Percentiles rank a stretch among this genome's conserved stretches.
Evolutionary conservation across 1,140 invertebrate genomes (phyloP).

Genomic region (Drosophila funebris): DNA sequence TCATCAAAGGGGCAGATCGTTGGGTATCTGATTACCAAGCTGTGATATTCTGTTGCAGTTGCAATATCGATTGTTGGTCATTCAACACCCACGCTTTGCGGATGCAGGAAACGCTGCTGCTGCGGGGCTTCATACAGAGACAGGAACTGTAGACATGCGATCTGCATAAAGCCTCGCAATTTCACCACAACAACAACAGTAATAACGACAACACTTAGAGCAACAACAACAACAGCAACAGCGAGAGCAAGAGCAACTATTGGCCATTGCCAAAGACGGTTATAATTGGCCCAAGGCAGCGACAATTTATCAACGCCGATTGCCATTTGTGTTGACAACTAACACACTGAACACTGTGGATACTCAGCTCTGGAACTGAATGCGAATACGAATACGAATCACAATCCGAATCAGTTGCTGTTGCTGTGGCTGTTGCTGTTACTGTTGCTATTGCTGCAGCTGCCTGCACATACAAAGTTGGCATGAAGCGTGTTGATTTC

Average conservation of each 20-base stretch:
- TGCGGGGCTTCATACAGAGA: conserved; percentile 28
- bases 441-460: conserved; percentile 20
- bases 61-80: conserved; percentile 42
- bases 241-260: conserved; percentile 37
- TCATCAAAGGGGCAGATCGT: not conserved
- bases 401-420: not conserved
- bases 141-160: conserved; percentile 37
- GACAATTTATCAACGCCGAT: conserved; percentile 79
- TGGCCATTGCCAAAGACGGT: conserved; percentile 70
- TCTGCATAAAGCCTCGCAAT: conserved; percentile 46
- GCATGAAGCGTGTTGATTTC: conserved; percentile 81
- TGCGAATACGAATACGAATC: conserved; percentile 1
- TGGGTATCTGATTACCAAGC: conserved; percentile 47
- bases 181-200: conserved; percentile 14
- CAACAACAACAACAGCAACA: conserved; percentile 35
- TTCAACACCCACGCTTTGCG: conserved; percentile 51
- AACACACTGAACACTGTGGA: conserved; percentile 62
- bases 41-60: conserved; percentile 31
- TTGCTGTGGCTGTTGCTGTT: conserved; percentile 1
- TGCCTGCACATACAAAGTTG: conserved; percentile 55
- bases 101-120: conserved; percentile 43
- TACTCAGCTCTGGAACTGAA: conserved; percentile 1
- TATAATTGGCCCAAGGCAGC: conserved; percentile 81
- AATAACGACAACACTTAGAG: not conserved
- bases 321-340: conserved; percentile 81